Conservation (phyloP, 2,113 vertebrate genomes). For the Apistogramma diplotaenia region DNA sequence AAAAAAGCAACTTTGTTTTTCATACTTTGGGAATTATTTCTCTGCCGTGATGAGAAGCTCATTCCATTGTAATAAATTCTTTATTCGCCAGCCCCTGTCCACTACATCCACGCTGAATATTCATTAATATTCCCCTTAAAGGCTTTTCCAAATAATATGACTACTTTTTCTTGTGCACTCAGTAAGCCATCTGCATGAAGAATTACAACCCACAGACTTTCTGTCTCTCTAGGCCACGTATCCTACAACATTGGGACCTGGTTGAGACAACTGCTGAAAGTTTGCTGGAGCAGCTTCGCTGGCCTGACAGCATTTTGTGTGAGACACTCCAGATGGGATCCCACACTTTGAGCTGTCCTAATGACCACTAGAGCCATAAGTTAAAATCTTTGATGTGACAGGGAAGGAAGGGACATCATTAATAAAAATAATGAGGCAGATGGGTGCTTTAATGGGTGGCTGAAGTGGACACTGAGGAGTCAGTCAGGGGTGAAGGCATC, state of each 20-base stretch:
- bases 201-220: constrained; percentile 56
- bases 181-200: constrained; percentile 28
- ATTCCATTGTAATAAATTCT: constrained; percentile 48
- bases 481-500: constrained; percentile 41
- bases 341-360: constrained; percentile 65
- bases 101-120: constrained; percentile 43
- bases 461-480: constrained; percentile 48
- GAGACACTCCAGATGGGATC: constrained; percentile 74
- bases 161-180: constrained; percentile 43
- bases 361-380: constrained; percentile 54
- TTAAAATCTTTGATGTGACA: constrained; percentile 69
- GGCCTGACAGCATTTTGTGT: constrained; percentile 53
- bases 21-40: constrained; percentile 36
- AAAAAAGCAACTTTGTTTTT: no score
- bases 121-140: constrained; percentile 54
- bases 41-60: constrained; percentile 27
- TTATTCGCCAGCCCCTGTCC: constrained; percentile 29
- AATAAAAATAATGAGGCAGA: constrained; percentile 74
- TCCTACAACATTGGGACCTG: constrained; percentile 47
- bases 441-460: constrained; percentile 59
- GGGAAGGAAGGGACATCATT: constrained; percentile 64
- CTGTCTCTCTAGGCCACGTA: constrained; percentile 50
- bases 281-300: constrained; percentile 50
- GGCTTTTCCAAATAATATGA: constrained; percentile 57
- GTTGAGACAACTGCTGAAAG: constrained; percentile 56